Evolutionary conservation across 2,113 vertebrate genomes (phyloP).

Genomic region (Cinclus mexicanus): DNA sequence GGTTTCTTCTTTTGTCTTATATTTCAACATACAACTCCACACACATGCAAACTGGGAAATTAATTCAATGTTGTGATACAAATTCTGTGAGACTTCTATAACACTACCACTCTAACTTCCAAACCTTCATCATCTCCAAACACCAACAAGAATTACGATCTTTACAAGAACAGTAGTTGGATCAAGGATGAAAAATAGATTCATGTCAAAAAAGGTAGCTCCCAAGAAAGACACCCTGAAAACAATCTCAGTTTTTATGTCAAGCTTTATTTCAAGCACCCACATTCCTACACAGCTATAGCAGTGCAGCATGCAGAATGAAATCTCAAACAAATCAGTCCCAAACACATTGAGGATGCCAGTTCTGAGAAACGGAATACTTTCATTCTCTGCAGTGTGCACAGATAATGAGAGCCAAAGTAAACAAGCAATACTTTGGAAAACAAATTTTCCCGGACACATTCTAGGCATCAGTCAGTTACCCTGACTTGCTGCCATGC

Average conservation of each 20-base stretch:
- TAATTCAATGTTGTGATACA: not conserved
- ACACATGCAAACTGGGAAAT: fast-evolving
- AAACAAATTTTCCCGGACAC: not conserved
- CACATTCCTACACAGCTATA: not conserved
- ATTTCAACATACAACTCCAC: not conserved
- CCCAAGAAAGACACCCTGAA: not conserved
- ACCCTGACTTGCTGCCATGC: not conserved
- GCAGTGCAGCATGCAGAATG: not conserved
- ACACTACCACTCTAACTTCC: not conserved
- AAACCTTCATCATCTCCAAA: not conserved
- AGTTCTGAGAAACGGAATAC: not conserved
- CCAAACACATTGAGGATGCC: not conserved
- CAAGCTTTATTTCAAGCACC: not conserved
- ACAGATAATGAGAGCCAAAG: not conserved
- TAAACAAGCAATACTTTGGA: not conserved
- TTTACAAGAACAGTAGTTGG: not conserved
- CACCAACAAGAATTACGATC: not conserved
- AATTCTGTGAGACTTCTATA: not conserved
- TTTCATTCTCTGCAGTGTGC: not conserved
- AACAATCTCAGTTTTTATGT: not conserved
- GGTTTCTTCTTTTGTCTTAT: not conserved
- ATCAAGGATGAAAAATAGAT: not conserved
- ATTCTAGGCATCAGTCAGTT: not conserved
- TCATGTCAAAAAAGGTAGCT: not conserved
- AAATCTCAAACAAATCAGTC: not conserved